Evolutionary conservation across 2,888 invertebrate genomes (phyloP).

Genomic region (Acronicta alni): DNA sequence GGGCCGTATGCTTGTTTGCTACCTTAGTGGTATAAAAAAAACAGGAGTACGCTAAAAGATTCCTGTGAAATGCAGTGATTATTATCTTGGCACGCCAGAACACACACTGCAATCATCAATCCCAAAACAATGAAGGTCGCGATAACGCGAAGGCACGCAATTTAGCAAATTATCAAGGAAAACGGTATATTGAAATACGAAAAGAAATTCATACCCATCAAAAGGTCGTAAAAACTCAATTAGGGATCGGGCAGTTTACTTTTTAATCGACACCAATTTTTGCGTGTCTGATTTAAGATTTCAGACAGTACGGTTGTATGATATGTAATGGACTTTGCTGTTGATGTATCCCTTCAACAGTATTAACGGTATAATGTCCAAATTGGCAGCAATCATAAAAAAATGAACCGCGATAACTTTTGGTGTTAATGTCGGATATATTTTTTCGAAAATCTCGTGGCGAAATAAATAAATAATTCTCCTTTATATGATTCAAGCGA

Average conservation of each 20-base stretch:
- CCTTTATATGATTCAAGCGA: too few relatives aligned
- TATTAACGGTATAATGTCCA: slow-evolving; percentile 27
- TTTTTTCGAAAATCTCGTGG: too few relatives aligned
- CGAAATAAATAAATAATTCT: too few relatives aligned
- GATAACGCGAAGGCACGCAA: slow-evolving; percentile 15
- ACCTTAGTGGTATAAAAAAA: too few relatives aligned
- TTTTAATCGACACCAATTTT: slow-evolving; percentile 49
- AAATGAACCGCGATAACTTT: slow-evolving; percentile 22
- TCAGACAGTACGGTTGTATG: slow-evolving; percentile 31
- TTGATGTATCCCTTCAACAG: slow-evolving; percentile 23
- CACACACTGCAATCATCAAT: slow-evolving; percentile 13
- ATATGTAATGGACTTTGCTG: slow-evolving; percentile 31
- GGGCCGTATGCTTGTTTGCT: too few relatives aligned
- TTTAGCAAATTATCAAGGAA: slow-evolving; percentile 46
- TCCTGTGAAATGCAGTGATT: background rate
- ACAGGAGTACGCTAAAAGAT: background rate
- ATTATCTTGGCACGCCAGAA: background rate
- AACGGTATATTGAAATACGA: slow-evolving; percentile 33
- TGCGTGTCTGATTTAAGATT: slow-evolving; percentile 25
- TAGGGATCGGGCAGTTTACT: slow-evolving; percentile 35
- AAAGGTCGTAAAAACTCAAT: slow-evolving; percentile 57
- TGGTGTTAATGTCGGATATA: too few relatives aligned
- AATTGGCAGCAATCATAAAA: slow-evolving; percentile 12
- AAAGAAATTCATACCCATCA: slow-evolving; percentile 49
- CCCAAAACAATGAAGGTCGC: slow-evolving; percentile 8